Percentiles rank a stretch among this genome's conserved stretches.
These are phyloP conservation scores for Nyctibius bracteatus DNA, from an alignment of 2,113 vertebrate genomes.

Conservation along the genomic window DNA sequence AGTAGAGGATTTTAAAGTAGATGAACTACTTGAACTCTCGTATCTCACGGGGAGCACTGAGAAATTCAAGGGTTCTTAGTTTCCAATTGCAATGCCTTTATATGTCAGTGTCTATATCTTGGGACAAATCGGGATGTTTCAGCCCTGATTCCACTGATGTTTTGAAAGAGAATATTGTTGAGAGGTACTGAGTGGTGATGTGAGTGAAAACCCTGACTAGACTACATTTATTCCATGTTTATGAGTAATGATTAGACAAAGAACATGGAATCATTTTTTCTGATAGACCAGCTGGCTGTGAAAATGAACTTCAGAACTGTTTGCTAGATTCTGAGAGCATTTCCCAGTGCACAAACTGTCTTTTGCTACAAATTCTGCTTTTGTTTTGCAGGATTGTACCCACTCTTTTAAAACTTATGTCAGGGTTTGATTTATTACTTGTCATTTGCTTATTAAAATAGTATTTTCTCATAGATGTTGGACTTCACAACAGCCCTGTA, in stretches of 20 bases:
- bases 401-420: neutral
- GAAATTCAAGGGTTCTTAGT: neutral
- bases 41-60: neutral
- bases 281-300: neutral
- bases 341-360: neutral
- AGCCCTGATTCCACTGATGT: neutral
- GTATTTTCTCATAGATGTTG: fast-evolving
- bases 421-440: neutral
- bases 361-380: neutral
- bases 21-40: neutral
- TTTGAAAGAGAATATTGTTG: neutral
- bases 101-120: neutral
- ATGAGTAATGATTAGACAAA: neutral
- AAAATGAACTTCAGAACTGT: neutral
- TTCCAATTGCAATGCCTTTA: neutral
- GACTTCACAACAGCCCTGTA: neutral
- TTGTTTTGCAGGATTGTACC: neutral
- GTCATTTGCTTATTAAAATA: neutral
- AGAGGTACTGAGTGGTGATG: neutral
- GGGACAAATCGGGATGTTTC: neutral
- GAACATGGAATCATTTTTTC: neutral
- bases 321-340: neutral
- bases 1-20: neutral
- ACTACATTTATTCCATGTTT: neutral
- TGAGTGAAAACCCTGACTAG: neutral